Conservation (phyloP, 2,797 vertebrate species). For the Lycodopsis pacificus region DNA sequence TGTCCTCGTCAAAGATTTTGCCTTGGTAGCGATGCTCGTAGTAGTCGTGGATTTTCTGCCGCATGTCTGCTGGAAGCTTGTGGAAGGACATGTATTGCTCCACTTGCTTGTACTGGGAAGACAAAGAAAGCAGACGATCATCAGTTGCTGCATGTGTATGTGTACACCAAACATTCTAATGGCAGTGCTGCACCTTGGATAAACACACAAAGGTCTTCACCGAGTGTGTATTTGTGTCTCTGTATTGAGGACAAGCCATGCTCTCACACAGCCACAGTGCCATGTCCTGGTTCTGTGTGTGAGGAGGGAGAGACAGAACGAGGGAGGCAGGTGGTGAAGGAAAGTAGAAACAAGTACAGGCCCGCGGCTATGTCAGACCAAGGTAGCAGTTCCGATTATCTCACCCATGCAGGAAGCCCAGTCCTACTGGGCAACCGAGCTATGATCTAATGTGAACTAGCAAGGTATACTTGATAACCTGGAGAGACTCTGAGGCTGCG, state of each 20-base stretch:
- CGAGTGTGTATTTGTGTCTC: slow-evolving; percentile 49
- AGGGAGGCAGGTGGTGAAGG: slow-evolving; percentile 73
- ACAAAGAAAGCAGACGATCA: slow-evolving; percentile 37
- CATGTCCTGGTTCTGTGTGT: slow-evolving; percentile 59
- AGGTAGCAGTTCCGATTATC: slow-evolving; percentile 75
- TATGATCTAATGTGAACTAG: slow-evolving; percentile 64
- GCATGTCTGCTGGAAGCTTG: slow-evolving; percentile 98
- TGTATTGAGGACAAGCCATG: slow-evolving; percentile 66
- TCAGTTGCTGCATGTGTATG: not conserved
- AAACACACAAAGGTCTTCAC: slow-evolving; percentile 30
- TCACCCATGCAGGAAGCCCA: slow-evolving; percentile 58
- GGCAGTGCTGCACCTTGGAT: not conserved
- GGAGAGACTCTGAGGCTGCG: slow-evolving; percentile 15
- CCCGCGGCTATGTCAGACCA: slow-evolving; percentile 74
- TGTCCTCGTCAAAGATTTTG: slow-evolving; percentile 99
- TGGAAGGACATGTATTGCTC: slow-evolving; percentile 99
- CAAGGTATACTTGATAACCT: slow-evolving; percentile 36
- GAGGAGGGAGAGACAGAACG: slow-evolving; percentile 46
- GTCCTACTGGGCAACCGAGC: slow-evolving; percentile 36
- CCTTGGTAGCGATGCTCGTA: slow-evolving; percentile 99
- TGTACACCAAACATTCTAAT: not conserved
- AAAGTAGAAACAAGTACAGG: slow-evolving; percentile 69
- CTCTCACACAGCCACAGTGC: slow-evolving; percentile 55
- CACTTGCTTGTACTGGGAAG: slow-evolving; percentile 96
- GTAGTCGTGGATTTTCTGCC: slow-evolving; percentile 99